phyloP scores from a whole-genome alignment of 30 jellyfish, hydroid and myxozoan genomes.

The Calvadosia cruxmelitensis region DNA sequence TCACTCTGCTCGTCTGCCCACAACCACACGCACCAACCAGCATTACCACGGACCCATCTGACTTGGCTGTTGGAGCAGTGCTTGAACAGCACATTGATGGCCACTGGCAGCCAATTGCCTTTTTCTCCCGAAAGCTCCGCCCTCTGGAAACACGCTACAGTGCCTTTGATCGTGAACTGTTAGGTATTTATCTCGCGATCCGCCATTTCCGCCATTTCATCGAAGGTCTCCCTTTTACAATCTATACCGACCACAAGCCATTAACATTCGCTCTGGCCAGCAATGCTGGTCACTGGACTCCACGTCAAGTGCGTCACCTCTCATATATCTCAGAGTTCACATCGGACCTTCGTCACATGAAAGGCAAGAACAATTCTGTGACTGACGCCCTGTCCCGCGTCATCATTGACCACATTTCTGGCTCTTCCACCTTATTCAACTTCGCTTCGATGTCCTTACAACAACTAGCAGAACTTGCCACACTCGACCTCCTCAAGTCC shows the following conservation, averaged over 20 bases:
- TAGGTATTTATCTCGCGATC: too few species aligned
- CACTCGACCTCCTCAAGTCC: too few species aligned
- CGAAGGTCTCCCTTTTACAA: slow-evolving; percentile 1
- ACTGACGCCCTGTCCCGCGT: slow-evolving; percentile 41
- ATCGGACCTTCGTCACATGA: slow-evolving; percentile 10
- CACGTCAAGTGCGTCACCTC: slow-evolving; percentile 29
- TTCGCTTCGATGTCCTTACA: too few species aligned
- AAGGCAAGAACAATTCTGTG: slow-evolving; percentile 18
- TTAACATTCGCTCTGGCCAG: slow-evolving; percentile 21
- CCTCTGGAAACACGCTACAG: slow-evolving; percentile 17
- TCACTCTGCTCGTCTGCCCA: slow-evolving; percentile 18
- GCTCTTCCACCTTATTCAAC: too few species aligned
- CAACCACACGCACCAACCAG: slow-evolving; percentile 13
- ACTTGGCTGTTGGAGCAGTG: slow-evolving; percentile 22
- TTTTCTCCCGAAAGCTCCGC: slow-evolving; percentile 12
- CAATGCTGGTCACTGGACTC: slow-evolving; percentile 13
- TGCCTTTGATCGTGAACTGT: too few species aligned
- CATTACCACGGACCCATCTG: slow-evolving; percentile 35
- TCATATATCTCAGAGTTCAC: slow-evolving; percentile 30
- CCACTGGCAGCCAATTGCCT: slow-evolving; percentile 22
- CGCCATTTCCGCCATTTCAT: too few species aligned
- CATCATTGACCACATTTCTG: too few species aligned
- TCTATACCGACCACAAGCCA: slow-evolving; percentile 25
- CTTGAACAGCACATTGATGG: slow-evolving; percentile 14
- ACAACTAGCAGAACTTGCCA: too few species aligned